A percentile compares a stretch with the other conserved stretches of the same genome.
phyloP scores from a whole-genome alignment of 2,797 vertebrate genomes.

The Peromyscus nudipes region DNA sequence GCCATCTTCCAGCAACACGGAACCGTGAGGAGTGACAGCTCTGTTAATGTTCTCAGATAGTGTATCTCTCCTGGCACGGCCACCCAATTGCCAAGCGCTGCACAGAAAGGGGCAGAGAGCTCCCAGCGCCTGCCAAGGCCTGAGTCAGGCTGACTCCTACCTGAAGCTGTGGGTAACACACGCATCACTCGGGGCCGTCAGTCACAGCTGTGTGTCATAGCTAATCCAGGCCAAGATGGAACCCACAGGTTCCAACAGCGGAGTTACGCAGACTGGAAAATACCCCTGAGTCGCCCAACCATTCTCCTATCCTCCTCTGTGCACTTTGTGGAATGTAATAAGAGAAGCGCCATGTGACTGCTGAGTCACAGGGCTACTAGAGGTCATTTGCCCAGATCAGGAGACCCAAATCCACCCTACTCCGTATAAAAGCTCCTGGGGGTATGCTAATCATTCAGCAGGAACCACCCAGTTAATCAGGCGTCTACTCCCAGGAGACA shows the following conservation, averaged over 20 bases:
- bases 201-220: conserved; percentile 42
- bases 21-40: not conserved
- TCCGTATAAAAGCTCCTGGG: not conserved
- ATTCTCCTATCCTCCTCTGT: not conserved
- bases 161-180: conserved; percentile 56
- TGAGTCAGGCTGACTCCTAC: conserved; percentile 53
- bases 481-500: not conserved
- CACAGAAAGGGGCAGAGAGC: not conserved
- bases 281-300: conserved; percentile 30
- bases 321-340: not conserved
- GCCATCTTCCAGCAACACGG: not conserved
- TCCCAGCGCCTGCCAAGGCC: conserved; percentile 58
- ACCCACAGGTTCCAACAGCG: conserved; percentile 57
- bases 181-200: not conserved
- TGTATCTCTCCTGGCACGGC: conserved; percentile 51
- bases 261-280: conserved; percentile 64
- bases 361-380: not conserved
- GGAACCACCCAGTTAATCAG: not conserved
- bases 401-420: not conserved
- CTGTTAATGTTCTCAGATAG: conserved; percentile 29
- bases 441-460: not conserved
- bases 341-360: not conserved
- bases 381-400: not conserved
- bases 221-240: conserved; percentile 41
- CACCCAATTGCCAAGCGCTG: not conserved